These are phyloP conservation scores for Propithecus deckenii DNA, from an alignment of 2,797 vertebrate genomes.

Conservation along the genomic window DNA sequence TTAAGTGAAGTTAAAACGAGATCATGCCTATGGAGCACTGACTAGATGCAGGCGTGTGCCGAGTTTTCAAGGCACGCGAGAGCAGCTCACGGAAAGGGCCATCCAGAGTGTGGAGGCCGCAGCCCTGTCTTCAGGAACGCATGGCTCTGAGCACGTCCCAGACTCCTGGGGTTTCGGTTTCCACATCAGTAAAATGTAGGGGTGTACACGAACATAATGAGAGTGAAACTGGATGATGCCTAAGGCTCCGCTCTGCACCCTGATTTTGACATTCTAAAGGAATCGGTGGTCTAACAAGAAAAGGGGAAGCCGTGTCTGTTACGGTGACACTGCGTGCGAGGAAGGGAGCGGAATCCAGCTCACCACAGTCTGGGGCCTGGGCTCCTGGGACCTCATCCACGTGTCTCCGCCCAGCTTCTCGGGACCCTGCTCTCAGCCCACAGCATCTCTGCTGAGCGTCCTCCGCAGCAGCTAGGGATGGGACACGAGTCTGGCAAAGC, in stretches of 20 bases:
- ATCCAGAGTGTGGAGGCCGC: neutral
- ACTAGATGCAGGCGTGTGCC: neutral
- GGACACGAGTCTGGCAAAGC: neutral
- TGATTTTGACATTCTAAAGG: neutral
- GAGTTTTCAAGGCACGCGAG: too few relatives aligned
- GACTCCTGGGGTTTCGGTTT: neutral
- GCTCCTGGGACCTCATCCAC: too few relatives aligned
- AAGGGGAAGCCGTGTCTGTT: neutral
- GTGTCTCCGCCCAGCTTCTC: neutral
- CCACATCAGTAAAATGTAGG: neutral
- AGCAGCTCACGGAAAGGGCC: neutral
- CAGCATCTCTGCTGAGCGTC: neutral
- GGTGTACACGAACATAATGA: neutral
- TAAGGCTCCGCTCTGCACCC: neutral
- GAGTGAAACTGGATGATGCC: neutral
- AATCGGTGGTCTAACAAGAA: neutral
- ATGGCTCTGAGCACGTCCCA: fast-evolving
- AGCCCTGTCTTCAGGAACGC: too few relatives aligned
- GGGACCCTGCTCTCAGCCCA: neutral
- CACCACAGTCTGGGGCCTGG: too few relatives aligned
- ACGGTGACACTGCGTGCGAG: fast-evolving
- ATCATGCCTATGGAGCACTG: fast-evolving
- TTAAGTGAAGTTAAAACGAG: neutral
- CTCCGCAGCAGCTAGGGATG: neutral
- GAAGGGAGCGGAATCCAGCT: neutral